A percentile compares a stretch with the other conserved stretches of the same genome.
Evolutionary conservation across 2,888 invertebrate genomes (phyloP).

Genomic region (Drosophila sordidapex): DNA sequence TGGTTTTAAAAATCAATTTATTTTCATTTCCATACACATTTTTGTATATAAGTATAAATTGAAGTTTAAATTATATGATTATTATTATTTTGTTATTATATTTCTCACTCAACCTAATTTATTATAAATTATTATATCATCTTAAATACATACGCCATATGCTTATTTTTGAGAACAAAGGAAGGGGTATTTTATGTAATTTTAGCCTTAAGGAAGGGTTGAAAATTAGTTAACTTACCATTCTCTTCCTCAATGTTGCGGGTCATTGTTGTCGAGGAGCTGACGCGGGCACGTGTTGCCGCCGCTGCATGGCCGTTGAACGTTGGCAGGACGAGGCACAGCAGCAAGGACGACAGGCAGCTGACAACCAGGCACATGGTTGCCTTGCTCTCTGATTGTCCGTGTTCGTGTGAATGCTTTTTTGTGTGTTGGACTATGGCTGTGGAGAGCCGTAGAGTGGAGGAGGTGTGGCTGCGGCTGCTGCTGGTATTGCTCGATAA

Average conservation of each 20-base stretch:
- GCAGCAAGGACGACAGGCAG: conserved; percentile 57
- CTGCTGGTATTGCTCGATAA: conserved; percentile 27
- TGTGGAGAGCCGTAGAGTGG: conserved; percentile 17
- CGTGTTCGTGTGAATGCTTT: conserved; percentile 14
- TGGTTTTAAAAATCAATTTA: background rate
- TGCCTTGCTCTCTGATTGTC: conserved; percentile 44
- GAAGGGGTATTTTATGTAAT: background rate
- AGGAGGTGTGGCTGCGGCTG: conserved; percentile 25
- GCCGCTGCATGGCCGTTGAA: conserved; percentile 67
- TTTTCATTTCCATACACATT: background rate
- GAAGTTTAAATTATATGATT: background rate
- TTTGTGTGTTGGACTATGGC: conserved; percentile 17
- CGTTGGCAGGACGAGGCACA: conserved; percentile 66
- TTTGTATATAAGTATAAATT: no score
- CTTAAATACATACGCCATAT: background rate
- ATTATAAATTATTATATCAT: background rate
- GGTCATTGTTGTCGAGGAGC: conserved; percentile 82
- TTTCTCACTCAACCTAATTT: background rate
- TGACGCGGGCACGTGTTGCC: conserved; percentile 79
- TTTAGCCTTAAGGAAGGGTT: conserved; percentile 10
- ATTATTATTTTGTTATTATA: no score
- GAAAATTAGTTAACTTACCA: conserved; percentile 77
- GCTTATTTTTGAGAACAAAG: background rate
- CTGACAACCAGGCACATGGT: conserved; percentile 62
- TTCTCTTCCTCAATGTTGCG: conserved; percentile 85